These are phyloP conservation scores for Ceratothoa steindachneri DNA, from an alignment of 2,888 invertebrate species.

Conservation along the genomic window DNA sequence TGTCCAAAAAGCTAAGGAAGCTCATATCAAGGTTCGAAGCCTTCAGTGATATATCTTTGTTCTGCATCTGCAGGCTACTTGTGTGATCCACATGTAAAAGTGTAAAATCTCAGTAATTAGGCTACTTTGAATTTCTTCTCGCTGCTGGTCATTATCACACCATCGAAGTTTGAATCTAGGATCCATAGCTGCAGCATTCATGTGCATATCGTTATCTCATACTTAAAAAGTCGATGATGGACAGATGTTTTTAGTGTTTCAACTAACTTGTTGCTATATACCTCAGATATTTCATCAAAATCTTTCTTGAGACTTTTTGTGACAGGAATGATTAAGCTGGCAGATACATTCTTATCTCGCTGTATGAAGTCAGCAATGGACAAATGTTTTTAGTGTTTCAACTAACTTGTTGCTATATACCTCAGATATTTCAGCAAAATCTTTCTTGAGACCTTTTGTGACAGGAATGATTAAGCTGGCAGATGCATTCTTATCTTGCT, in stretches of 20 bases:
- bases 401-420: too few relatives aligned
- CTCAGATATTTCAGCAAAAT: too few relatives aligned
- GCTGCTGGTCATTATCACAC: background rate
- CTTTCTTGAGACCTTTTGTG: too few relatives aligned
- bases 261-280: background rate
- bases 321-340: background rate
- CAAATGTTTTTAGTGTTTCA: too few relatives aligned
- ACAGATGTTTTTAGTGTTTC: background rate
- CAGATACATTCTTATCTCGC: background rate
- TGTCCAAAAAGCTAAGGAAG: background rate
- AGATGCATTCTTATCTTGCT: too few relatives aligned
- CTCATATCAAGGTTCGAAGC: background rate
- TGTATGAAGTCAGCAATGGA: too few relatives aligned
- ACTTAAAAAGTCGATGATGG: background rate
- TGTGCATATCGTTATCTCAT: background rate
- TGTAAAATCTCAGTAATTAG: background rate
- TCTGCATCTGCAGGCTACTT: background rate
- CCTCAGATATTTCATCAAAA: background rate
- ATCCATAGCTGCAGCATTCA: background rate
- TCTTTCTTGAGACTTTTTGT: background rate
- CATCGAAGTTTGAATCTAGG: background rate
- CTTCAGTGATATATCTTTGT: background rate
- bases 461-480: too few relatives aligned
- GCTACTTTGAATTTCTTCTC: background rate
- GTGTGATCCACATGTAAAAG: background rate